phyloP scores from a whole-genome alignment of 2,888 invertebrate species.

The Amiota communis region DNA sequence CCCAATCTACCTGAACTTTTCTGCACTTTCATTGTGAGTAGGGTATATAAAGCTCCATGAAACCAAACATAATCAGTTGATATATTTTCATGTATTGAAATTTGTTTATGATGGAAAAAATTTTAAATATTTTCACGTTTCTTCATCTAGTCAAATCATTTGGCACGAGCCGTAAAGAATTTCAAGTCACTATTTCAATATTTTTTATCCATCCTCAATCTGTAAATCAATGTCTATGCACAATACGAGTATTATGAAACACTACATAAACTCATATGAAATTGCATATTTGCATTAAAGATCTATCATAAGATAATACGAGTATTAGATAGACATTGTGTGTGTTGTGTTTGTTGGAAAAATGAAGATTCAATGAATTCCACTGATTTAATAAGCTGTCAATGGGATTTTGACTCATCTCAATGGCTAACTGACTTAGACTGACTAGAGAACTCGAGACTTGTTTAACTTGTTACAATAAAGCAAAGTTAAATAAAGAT shows the following conservation, averaged over 20 bases:
- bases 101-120: not conserved
- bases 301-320: not conserved
- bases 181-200: not conserved
- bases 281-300: not conserved
- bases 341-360: not conserved
- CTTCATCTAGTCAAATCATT: not conserved
- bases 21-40: too few relatives aligned
- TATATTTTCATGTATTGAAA: too few relatives aligned
- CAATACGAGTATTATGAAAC: not conserved
- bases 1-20: too few relatives aligned
- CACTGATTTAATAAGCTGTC: conserved; percentile 17
- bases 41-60: too few relatives aligned
- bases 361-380: not conserved
- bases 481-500: conserved; percentile 33
- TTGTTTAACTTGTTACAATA: conserved; percentile 54
- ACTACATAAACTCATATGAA: not conserved
- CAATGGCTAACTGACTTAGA: not conserved
- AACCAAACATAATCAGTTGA: too few relatives aligned
- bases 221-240: not conserved
- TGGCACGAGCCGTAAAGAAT: conserved; percentile 10
- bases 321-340: too few relatives aligned
- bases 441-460: conserved; percentile 33
- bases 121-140: conserved; percentile 3
- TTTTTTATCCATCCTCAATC: too few relatives aligned
- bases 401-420: conserved; percentile 12